Evolutionary conservation across 2,113 vertebrate species (phyloP), one percentile per base, ranked within the genome.

Genomic region (Oreamnos americanus): DNA sequence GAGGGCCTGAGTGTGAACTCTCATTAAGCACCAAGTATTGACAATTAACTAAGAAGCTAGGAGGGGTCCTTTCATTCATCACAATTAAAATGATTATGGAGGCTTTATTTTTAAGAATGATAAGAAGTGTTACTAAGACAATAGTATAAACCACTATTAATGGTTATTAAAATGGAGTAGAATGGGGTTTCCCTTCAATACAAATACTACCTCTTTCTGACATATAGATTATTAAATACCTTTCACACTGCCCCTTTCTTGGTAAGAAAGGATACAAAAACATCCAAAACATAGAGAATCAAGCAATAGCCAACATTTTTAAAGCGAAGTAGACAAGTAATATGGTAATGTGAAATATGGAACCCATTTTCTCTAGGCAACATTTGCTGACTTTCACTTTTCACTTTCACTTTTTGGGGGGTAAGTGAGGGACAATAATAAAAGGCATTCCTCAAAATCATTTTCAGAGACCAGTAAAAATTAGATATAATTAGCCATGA

Each of bases 281-380:
- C 45, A 64, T 15, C 28, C 11, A 74, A 49, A 91, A 51, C 21
- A n/a, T 21, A 33, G 17, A 76, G 33, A 81, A 47, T 45, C 53
- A 57, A 57, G 21, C 45, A 91, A 30, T 5, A 55, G 9, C 28
- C 19, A 74, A 15, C 45, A 43, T 55, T 53, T 51, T 79, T 45
- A 33, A 71, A 36, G 23, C 6, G 7, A 53, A 83, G n/a, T 36
- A 33, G 39, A 51, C 28, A 49, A 43, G 53, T 5, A 45, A 67
- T 7, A n/a, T 3, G 3, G 1, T 30, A 51, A 14, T 0, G 0
- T 11, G 21, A 91, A 87, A 23, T 7, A 49, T 0, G 25, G 28
- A 71, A 83, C 16, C 33, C 25, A 8, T 39, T 57, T 64, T 62
- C 17, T 76, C 36, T 11, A 67, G 51, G 16, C 5, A 87, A 81